Conservation (phyloP, 2,113 vertebrate species). For the Megaptera novaeangliae region DNA sequence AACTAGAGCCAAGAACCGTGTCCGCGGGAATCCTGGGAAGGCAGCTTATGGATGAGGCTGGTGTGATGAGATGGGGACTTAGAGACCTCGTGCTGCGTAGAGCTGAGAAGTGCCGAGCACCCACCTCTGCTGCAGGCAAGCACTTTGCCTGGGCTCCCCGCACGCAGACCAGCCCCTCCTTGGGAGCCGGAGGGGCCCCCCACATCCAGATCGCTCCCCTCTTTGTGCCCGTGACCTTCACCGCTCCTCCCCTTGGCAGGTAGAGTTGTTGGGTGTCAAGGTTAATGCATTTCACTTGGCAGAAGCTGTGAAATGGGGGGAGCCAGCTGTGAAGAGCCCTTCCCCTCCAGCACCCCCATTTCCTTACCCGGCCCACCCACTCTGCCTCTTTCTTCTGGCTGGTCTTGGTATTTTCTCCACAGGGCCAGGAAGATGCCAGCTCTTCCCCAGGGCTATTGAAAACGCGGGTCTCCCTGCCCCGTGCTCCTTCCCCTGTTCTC, state of each 20-base stretch:
- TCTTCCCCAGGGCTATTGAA: background rate
- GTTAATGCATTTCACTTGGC: conserved; percentile 59
- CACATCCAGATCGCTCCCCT: background rate
- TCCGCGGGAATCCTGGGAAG: background rate
- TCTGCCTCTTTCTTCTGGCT: background rate
- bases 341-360: background rate
- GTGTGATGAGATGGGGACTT: background rate
- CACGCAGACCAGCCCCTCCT: background rate
- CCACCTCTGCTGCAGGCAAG: no score
- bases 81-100: background rate
- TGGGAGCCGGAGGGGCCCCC: background rate
- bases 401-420: conserved; percentile 36
- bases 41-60: background rate
- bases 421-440: background rate
- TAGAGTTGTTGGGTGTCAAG: conserved; percentile 47
- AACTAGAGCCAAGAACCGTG: background rate
- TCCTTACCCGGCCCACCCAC: conserved; percentile 38
- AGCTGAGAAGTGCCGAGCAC: background rate
- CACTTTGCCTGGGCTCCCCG: conserved; percentile 10
- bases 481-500: fast-evolving
- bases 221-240: background rate
- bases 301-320: conserved; percentile 66
- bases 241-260: background rate
- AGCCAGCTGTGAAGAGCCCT: conserved; percentile 19
- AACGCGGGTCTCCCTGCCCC: no score